A percentile compares a stretch with the other conserved stretches of the same genome.
phyloP scores from a whole-genome alignment of 2,797 vertebrate genomes.

The Dromococcyx pavoninus region DNA sequence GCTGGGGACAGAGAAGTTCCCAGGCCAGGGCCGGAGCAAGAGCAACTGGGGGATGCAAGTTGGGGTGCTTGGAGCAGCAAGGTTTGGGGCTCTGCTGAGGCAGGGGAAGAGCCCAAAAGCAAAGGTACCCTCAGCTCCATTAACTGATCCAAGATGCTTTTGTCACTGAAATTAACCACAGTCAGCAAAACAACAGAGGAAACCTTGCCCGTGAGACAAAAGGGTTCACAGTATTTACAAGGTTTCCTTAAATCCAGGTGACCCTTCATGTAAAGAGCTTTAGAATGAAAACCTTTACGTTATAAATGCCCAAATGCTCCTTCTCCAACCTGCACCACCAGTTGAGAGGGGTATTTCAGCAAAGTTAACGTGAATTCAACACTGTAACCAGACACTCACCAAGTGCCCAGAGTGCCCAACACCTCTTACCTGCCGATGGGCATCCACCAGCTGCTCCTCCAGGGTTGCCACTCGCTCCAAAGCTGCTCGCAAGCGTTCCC shows the following conservation, averaged over 20 bases:
- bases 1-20: rapidly evolving
- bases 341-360: background rate
- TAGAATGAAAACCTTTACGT: background rate
- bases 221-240: background rate
- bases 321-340: background rate
- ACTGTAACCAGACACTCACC: background rate
- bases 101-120: background rate
- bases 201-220: background rate
- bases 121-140: background rate
- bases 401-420: background rate
- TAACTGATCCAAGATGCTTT: background rate
- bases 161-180: background rate
- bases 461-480: conserved; percentile 90
- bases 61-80: background rate
- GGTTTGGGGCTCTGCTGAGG: background rate
- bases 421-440: conserved; percentile 87
- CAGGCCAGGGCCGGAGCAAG: background rate
- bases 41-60: background rate
- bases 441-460: conserved; percentile 88
- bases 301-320: background rate
- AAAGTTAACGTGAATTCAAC: background rate
- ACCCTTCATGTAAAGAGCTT: background rate
- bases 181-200: background rate
- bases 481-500: conserved; percentile 90
- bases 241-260: background rate